Evolutionary conservation across 2,888 invertebrate species (phyloP), one percentile per base, ranked within the genome.

Genomic region (Pandemis corylana): DNA sequence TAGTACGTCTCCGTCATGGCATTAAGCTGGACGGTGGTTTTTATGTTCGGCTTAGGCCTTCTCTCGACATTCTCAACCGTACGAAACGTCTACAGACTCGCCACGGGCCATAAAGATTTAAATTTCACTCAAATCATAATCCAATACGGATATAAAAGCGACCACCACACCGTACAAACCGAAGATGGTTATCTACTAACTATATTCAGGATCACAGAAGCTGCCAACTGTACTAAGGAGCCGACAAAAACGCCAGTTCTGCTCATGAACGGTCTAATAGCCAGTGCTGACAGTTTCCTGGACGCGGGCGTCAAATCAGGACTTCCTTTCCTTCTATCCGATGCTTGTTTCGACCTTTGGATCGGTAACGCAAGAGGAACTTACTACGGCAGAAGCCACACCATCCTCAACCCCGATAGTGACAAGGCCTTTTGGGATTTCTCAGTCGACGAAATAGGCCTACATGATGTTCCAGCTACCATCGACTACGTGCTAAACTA

Each of bases 401-500:
- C 64, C 42, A 59, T 65, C 5, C 42, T 74, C 15, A n/a, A 74
- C 13, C 65, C 74, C 12, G 73, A 73, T 15, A 59, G 7, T n/a
- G 85, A 92, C 15, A 53, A 78, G 13, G 83, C 87, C 49, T 96
- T 92, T 81, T 96, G 96, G 96, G 83, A 94, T 51, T 96, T 95
- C 79, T 96, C 96, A 76, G 97, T 96, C 95, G 96, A 97, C 84
- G 96, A 97, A 82, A 97, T 97, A 85, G 96, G 96, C 0, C 83
- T 89, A 59, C 95, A 90, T 80, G 98, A 98, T 87, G 80, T 97
- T 13, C 97, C 97, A 3, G 95, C 96, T 0, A 96, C 95, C 86
- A 95, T 98, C 59, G 96, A 97, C 83, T 95, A 96, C 82, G 90
- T 96, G 7, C 82, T 96, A 1, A 79, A 84, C 0, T 72, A 75